These are phyloP conservation scores for Spinus pinus DNA, from an alignment of 2,797 vertebrate species.

Conservation along the genomic window DNA sequence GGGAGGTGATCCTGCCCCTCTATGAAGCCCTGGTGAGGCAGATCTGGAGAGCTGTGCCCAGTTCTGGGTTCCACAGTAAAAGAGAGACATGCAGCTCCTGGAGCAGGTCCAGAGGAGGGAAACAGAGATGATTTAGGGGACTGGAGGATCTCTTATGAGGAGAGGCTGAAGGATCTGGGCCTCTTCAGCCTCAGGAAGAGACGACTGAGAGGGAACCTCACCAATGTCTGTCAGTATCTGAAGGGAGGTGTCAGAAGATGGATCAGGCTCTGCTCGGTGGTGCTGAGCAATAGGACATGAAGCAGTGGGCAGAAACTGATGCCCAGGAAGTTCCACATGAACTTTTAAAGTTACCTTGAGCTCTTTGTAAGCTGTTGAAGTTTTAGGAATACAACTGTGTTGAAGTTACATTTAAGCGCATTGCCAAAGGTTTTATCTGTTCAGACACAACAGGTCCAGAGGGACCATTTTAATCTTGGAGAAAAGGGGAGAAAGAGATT, in stretches of 20 bases:
- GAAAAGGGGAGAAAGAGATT: background rate
- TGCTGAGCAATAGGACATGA: background rate
- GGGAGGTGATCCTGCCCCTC: background rate
- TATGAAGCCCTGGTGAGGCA: background rate
- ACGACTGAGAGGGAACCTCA: background rate
- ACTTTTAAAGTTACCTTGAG: background rate
- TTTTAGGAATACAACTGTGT: background rate
- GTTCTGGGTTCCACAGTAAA: background rate
- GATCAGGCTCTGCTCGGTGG: background rate
- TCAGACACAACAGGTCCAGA: background rate
- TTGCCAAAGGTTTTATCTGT: background rate
- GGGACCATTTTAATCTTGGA: background rate
- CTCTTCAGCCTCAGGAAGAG: background rate
- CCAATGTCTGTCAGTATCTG: rapidly evolving
- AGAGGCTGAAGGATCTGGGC: background rate
- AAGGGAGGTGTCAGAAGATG: background rate
- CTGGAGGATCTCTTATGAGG: background rate
- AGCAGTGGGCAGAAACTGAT: background rate
- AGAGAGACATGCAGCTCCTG: background rate
- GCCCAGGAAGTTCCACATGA: background rate
- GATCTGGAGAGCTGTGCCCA: background rate
- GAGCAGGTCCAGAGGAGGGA: background rate
- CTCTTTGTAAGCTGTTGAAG: background rate
- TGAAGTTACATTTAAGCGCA: background rate
- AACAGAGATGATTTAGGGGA: background rate